Percentiles rank a stretch among this genome's conserved stretches.
Conservation (phyloP, 2,888 invertebrate genomes). For the Drosophila neutralis region DNA sequence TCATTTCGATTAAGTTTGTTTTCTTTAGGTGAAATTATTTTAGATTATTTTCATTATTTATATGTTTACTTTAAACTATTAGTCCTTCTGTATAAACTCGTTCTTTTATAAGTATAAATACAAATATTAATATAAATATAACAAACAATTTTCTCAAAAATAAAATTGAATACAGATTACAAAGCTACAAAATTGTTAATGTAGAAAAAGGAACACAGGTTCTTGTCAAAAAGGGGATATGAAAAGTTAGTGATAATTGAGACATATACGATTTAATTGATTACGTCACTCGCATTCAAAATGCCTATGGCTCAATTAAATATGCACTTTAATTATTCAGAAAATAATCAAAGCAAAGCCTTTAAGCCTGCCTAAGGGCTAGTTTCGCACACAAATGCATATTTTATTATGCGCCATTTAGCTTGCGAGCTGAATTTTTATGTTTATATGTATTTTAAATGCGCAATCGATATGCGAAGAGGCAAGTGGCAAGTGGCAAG, state of each 20-base stretch:
- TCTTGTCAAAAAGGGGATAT: constrained; percentile 76
- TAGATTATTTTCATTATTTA: background rate
- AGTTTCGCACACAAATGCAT: constrained; percentile 38
- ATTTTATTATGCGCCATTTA: constrained; percentile 51
- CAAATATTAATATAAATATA: constrained; percentile 3
- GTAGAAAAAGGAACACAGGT: constrained; percentile 64
- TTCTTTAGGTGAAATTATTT: constrained; percentile 2
- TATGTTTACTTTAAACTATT: constrained; percentile 4
- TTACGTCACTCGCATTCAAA: constrained; percentile 1
- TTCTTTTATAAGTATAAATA: background rate
- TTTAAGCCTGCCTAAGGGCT: constrained; percentile 20
- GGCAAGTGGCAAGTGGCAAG: constrained; percentile 1
- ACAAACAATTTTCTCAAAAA: constrained; percentile 14
- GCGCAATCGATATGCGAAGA: constrained; percentile 62
- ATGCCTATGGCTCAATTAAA: background rate
- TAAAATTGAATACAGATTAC: constrained; percentile 36
- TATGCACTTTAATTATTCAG: constrained; percentile 7
- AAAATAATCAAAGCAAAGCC: constrained; percentile 21
- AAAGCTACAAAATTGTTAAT: constrained; percentile 34
- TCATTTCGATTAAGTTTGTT: constrained; percentile 4
- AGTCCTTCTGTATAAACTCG: background rate
- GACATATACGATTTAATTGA: constrained; percentile 11
- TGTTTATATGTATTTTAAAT: constrained; percentile 55
- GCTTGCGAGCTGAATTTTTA: constrained; percentile 52
- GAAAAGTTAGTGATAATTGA: constrained; percentile 55